These are phyloP conservation scores for Lucilia cuprina DNA, from an alignment of 1,140 invertebrate genomes.

Conservation along the genomic window DNA sequence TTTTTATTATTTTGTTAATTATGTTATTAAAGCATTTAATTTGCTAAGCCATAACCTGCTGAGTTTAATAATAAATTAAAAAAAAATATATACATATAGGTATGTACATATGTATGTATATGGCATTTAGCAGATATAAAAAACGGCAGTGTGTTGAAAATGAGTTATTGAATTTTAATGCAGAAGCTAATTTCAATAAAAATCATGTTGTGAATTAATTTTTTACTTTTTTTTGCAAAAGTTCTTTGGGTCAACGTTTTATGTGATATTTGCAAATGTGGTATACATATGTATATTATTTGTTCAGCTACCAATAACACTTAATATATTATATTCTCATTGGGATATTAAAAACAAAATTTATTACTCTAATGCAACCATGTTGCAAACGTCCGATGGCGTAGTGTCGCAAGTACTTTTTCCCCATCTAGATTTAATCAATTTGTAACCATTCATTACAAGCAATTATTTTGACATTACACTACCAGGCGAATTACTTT, in stretches of 20 bases:
- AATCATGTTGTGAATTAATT: background rate
- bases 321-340: no score
- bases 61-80: slow-evolving; percentile 3
- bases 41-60: slow-evolving; percentile 30
- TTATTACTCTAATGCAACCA: no score
- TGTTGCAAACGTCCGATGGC: no score
- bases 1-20: slow-evolving; percentile 18
- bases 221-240: background rate
- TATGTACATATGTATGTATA: no score
- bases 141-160: background rate
- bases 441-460: slow-evolving; percentile 22
- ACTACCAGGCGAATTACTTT: background rate
- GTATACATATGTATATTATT: no score
- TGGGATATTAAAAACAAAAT: no score
- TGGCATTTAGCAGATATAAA: background rate
- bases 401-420: no score
- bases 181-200: slow-evolving; percentile 30
- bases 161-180: background rate
- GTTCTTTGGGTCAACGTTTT: background rate
- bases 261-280: background rate
- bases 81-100: background rate
- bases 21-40: slow-evolving; percentile 36
- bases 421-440: slow-evolving; percentile 1
- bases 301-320: no score
- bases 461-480: slow-evolving; percentile 25